Evolutionary conservation across 1,140 invertebrate species (phyloP).

Genomic region (Drosophila ogumai): DNA sequence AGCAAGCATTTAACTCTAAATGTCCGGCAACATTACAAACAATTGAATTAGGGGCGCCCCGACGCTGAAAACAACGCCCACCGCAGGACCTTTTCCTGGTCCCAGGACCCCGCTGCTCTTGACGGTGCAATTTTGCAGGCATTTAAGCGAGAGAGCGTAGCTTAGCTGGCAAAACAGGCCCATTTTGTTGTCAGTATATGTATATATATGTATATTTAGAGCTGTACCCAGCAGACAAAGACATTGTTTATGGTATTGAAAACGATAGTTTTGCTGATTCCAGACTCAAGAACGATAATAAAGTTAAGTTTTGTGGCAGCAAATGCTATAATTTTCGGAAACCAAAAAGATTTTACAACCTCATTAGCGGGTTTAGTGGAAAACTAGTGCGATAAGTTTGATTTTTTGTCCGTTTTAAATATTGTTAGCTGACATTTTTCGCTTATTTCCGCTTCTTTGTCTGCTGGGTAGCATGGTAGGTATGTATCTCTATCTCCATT

Average conservation of each 20-base stretch:
- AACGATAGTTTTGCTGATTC: too few relatives aligned
- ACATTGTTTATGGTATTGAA: too few relatives aligned
- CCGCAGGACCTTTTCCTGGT: background rate
- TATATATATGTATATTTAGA: background rate
- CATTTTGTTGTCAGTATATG: constrained; percentile 59
- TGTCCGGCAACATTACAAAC: constrained; percentile 71
- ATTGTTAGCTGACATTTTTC: too few relatives aligned
- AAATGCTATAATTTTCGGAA: too few relatives aligned
- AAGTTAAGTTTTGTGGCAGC: too few relatives aligned
- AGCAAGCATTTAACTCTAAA: constrained; percentile 75
- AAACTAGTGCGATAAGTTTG: too few relatives aligned
- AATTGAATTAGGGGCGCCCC: constrained; percentile 70
- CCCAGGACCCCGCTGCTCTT: constrained; percentile 3
- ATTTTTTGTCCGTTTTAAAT: too few relatives aligned
- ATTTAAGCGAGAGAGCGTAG: constrained; percentile 50
- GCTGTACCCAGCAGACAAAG: background rate
- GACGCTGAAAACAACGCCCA: background rate
- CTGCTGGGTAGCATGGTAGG: too few relatives aligned
- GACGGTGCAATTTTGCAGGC: constrained; percentile 50
- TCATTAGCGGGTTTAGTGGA: too few relatives aligned
- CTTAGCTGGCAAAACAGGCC: constrained; percentile 39
- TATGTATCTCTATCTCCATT: background rate
- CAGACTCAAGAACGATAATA: too few relatives aligned
- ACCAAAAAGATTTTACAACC: too few relatives aligned
- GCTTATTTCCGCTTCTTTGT: too few relatives aligned